These are phyloP conservation scores for Galeopterus variegatus DNA, from an alignment of 2,113 vertebrate genomes.

Conservation along the genomic window DNA sequence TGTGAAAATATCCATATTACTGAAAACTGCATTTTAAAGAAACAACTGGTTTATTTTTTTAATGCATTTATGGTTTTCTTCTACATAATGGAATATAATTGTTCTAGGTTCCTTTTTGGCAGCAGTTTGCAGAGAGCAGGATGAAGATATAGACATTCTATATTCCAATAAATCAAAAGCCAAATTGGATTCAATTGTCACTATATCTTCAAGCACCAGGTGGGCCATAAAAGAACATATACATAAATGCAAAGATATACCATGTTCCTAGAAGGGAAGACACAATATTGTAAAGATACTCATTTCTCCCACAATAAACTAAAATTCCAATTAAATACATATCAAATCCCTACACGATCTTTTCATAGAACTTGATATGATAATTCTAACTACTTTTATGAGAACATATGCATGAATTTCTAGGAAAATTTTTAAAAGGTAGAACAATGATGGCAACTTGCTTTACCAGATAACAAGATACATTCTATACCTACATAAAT, in stretches of 20 bases:
- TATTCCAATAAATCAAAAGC: constrained; percentile 46
- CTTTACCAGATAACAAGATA: background rate
- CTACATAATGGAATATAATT: constrained; percentile 23
- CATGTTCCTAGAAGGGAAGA: background rate
- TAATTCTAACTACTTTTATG: constrained; percentile 2
- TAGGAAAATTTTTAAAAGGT: background rate
- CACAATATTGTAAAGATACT: background rate
- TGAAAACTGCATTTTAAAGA: constrained; percentile 52
- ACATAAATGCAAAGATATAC: constrained; percentile 11
- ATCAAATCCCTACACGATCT: background rate
- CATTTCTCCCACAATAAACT: background rate
- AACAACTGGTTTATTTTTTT: constrained; percentile 54
- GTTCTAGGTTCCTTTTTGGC: background rate
- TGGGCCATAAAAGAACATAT: background rate
- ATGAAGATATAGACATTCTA: background rate
- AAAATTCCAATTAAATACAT: constrained; percentile 37
- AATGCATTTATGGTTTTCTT: constrained; percentile 4
- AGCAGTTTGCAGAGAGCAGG: constrained; percentile 21
- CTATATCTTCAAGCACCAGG: background rate
- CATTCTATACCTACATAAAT: background rate
- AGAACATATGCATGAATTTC: background rate
- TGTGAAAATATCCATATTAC: no score
- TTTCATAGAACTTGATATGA: constrained; percentile 3
- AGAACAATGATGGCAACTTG: background rate
- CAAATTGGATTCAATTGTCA: constrained; percentile 60